Conservation (phyloP, 2,797 vertebrate genomes). For the Gambusia yucatana region DNA sequence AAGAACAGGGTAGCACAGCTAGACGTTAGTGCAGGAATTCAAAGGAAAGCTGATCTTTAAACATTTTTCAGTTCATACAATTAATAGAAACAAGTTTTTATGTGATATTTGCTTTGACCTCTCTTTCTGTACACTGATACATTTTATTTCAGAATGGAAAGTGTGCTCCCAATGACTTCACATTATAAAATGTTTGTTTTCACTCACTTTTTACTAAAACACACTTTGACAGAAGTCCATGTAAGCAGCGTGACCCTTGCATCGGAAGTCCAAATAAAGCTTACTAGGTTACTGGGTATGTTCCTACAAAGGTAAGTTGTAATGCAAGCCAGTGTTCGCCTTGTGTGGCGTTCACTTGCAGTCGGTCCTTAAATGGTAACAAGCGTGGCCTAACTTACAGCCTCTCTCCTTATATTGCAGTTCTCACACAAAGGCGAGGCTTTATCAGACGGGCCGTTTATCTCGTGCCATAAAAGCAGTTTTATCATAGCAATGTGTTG, state of each 20-base stretch:
- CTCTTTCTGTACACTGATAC: too few relatives aligned
- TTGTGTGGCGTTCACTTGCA: neutral
- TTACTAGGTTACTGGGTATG: neutral
- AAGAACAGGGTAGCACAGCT: neutral
- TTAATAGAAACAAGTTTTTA: neutral
- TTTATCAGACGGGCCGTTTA: constrained; percentile 4
- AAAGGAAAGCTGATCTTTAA: neutral
- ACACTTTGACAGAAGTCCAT: neutral
- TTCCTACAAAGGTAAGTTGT: neutral
- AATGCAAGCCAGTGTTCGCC: neutral
- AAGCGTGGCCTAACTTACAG: neutral
- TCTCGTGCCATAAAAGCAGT: neutral
- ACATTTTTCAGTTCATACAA: neutral
- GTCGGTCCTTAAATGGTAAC: neutral
- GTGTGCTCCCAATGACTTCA: neutral
- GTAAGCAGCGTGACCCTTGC: neutral
- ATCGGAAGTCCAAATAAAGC: neutral
- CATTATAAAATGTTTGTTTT: neutral
- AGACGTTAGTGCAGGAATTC: too few relatives aligned
- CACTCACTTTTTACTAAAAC: neutral
- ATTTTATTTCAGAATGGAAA: neutral
- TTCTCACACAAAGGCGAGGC: neutral
- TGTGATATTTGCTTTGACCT: too few relatives aligned
- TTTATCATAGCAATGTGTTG: constrained; percentile 3
- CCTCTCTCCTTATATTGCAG: neutral